Percentiles rank a stretch among this genome's conserved stretches.
Evolutionary conservation across 2,888 invertebrate species (phyloP).

Genomic region (Campoplex capitator): DNA sequence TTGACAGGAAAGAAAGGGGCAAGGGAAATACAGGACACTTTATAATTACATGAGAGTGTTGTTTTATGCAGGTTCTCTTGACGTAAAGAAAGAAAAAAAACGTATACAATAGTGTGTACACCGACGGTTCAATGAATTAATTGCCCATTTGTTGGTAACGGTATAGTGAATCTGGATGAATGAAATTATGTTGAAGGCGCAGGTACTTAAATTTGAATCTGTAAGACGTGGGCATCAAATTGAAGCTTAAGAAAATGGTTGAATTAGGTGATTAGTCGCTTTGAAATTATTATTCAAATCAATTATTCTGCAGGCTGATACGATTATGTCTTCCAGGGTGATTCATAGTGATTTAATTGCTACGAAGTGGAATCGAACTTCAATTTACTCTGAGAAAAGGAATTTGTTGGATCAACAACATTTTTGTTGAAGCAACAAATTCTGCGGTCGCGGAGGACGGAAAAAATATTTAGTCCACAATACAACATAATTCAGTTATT

Average conservation of each 20-base stretch:
- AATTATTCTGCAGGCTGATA: not conserved
- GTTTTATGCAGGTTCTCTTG: not conserved
- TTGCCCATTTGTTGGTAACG: not conserved
- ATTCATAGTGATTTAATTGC: too few relatives aligned
- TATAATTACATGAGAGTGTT: constrained; percentile 19
- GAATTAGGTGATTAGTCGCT: not conserved
- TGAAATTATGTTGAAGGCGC: not conserved
- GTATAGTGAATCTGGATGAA: not conserved
- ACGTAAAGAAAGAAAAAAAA: not conserved
- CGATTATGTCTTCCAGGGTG: too few relatives aligned
- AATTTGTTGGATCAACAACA: too few relatives aligned
- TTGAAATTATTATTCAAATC: not conserved
- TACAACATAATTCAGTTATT: too few relatives aligned
- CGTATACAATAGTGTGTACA: not conserved
- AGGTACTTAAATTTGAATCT: not conserved
- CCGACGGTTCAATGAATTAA: constrained; percentile 30
- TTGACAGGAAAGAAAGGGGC: constrained; percentile 44
- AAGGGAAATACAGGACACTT: constrained; percentile 8
- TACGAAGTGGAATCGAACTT: too few relatives aligned
- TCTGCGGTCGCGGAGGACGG: too few relatives aligned
- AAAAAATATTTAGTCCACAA: too few relatives aligned
- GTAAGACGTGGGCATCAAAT: not conserved
- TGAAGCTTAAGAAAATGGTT: not conserved
- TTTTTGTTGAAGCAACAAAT: too few relatives aligned
- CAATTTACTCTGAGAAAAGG: too few relatives aligned